A percentile compares a stretch with the other conserved stretches of the same genome.
Conservation (phyloP, 2,888 invertebrate species). For the Uropetala carovei region DNA sequence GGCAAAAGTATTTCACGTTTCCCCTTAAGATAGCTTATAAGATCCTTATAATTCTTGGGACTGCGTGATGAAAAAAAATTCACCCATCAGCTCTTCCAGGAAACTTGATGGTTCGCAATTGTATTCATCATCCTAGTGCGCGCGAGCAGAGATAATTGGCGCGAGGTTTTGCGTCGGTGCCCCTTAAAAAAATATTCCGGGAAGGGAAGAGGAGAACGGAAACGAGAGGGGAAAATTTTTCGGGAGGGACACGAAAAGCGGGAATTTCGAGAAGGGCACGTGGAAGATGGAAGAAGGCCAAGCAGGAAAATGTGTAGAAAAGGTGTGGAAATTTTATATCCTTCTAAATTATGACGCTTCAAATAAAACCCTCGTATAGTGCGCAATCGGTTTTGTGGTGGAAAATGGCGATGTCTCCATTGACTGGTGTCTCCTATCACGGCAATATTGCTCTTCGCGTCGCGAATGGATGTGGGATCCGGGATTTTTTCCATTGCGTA, state of each 20-base stretch:
- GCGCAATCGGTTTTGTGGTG: too few species aligned
- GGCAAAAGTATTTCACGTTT: too few species aligned
- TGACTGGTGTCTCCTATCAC: too few species aligned
- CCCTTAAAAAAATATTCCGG: not conserved
- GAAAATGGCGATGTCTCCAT: too few species aligned
- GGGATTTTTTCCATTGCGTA: too few species aligned
- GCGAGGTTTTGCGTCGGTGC: not conserved
- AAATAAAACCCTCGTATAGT: too few species aligned
- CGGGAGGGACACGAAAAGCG: not conserved
- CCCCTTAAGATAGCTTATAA: not conserved
- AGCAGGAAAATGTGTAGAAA: not conserved
- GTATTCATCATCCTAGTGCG: constrained; percentile 8
- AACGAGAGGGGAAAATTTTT: not conserved
- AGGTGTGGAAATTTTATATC: not conserved
- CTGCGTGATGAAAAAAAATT: not conserved
- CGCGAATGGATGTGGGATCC: too few species aligned
- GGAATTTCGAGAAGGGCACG: not conserved
- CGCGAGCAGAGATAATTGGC: constrained; percentile 18
- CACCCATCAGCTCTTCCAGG: constrained; percentile 20
- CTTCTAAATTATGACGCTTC: too few species aligned
- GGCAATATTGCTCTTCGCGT: too few species aligned
- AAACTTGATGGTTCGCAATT: not conserved
- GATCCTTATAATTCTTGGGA: not conserved
- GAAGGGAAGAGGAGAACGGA: not conserved
- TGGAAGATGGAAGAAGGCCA: too few species aligned